Percentiles rank a stretch among this genome's conserved stretches.
Evolutionary conservation across 2,797 vertebrate genomes (phyloP).

Genomic region (Gambusia yucatana): DNA sequence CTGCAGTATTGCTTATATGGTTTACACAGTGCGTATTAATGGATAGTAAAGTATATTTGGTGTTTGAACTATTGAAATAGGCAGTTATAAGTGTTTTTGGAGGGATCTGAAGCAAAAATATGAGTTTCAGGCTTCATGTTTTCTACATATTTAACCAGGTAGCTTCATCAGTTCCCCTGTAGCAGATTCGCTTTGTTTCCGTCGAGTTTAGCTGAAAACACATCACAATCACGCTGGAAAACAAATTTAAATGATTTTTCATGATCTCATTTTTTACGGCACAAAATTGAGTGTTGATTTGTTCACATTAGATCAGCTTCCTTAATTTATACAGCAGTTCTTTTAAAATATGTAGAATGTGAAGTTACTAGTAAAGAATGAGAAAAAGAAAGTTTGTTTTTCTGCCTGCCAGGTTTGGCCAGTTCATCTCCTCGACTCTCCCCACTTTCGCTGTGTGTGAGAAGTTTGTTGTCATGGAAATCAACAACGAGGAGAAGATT

Average conservation of each 20-base stretch:
- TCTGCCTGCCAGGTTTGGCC: conserved; percentile 87
- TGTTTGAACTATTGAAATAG: too few species aligned
- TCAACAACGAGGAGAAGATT: conserved; percentile 93
- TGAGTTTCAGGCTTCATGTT: neutral
- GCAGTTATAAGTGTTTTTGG: too few species aligned
- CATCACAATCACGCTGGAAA: neutral
- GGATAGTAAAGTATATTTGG: too few species aligned
- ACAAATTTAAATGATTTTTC: neutral
- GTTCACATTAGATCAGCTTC: neutral
- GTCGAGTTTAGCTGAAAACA: neutral
- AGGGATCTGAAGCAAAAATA: too few species aligned
- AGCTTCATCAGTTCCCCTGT: neutral
- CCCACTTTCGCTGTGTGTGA: conserved; percentile 97
- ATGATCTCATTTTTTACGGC: neutral
- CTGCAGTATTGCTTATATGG: too few species aligned
- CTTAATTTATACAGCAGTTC: rapidly evolving
- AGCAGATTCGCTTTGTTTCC: neutral
- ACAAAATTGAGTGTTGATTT: neutral
- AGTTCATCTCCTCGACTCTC: conserved; percentile 97
- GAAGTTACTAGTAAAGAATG: neutral
- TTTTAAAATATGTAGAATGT: neutral
- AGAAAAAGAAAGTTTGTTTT: neutral
- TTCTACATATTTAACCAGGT: neutral
- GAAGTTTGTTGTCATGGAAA: conserved; percentile 98
- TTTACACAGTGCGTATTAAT: too few species aligned